Evolutionary conservation across 2,113 vertebrate species (phyloP).

Genomic region (Pampusana beccarii): DNA sequence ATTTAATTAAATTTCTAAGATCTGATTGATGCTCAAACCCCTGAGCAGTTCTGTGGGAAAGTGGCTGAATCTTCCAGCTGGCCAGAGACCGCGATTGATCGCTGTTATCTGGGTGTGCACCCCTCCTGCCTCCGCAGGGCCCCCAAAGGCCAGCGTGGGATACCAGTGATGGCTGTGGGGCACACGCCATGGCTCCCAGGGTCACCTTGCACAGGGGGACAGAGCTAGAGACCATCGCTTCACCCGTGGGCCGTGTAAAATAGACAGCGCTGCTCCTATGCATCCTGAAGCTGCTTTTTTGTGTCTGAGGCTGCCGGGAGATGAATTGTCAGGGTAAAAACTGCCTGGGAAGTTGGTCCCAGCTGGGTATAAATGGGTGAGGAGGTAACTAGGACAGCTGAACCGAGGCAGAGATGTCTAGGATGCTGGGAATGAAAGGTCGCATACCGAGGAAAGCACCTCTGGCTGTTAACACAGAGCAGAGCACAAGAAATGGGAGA

Average conservation of each 20-base stretch:
- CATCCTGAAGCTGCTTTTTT: neutral
- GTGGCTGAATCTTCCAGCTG: neutral
- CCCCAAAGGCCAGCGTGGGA: neutral
- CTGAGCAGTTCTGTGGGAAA: neutral
- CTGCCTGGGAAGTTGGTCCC: neutral
- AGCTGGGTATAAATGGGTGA: neutral
- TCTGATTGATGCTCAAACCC: constrained; percentile 22
- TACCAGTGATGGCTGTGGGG: neutral
- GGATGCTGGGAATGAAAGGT: neutral
- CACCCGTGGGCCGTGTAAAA: neutral
- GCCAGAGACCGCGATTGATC: neutral
- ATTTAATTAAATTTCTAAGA: constrained; percentile 65
- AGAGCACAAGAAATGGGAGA: neutral
- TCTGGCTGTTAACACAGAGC: neutral
- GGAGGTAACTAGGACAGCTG: neutral
- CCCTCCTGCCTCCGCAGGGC: no score
- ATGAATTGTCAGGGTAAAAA: neutral
- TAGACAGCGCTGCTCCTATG: neutral
- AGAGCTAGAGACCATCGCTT: neutral
- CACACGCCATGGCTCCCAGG: rapidly evolving
- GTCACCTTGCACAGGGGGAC: neutral
- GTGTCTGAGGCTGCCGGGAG: neutral
- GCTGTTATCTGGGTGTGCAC: neutral
- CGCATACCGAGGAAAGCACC: rapidly evolving
- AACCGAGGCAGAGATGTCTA: neutral